Percentiles rank a stretch among this genome's conserved stretches.
Evolutionary conservation across 2,113 vertebrate genomes (phyloP).

Genomic region (Tetraodon nigroviridis): DNA sequence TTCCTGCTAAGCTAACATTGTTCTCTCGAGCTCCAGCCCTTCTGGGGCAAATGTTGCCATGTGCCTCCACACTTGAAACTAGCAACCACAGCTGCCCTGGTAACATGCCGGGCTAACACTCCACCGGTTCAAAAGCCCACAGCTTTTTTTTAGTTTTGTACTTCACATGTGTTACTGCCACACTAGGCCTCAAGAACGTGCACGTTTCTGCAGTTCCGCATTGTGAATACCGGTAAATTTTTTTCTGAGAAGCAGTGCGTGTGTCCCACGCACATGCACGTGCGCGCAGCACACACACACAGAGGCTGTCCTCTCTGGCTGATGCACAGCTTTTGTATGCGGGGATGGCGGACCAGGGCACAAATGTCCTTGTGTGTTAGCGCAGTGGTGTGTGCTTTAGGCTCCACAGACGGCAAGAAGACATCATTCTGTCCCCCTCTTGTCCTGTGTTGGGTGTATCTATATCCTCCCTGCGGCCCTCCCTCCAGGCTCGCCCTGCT

Average conservation of each 20-base stretch:
- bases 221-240: constrained; percentile 10
- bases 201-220: constrained; percentile 7
- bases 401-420: constrained; percentile 12
- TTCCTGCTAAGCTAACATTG: no score
- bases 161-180: constrained; percentile 7
- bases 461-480: constrained; percentile 31
- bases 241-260: constrained; percentile 7
- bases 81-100: constrained; percentile 6
- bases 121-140: neutral
- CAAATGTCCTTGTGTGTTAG: constrained; percentile 54
- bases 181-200: neutral
- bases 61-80: constrained; percentile 34
- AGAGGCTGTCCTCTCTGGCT: constrained; percentile 39
- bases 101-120: constrained; percentile 16
- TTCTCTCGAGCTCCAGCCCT: constrained; percentile 8
- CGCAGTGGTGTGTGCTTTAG: constrained; percentile 26
- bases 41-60: constrained; percentile 38
- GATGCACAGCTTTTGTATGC: constrained; percentile 58
- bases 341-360: constrained; percentile 51
- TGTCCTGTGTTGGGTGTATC: constrained; percentile 4
- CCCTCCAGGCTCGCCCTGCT: constrained; percentile 15
- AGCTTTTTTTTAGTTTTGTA: constrained; percentile 29
- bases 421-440: constrained; percentile 5
- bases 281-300: no score
- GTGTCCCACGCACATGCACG: no score